Evolutionary conservation across 2,113 vertebrate genomes (phyloP), one percentile per base, ranked within the genome.

Genomic region (Himantopus leucocephalus): DNA sequence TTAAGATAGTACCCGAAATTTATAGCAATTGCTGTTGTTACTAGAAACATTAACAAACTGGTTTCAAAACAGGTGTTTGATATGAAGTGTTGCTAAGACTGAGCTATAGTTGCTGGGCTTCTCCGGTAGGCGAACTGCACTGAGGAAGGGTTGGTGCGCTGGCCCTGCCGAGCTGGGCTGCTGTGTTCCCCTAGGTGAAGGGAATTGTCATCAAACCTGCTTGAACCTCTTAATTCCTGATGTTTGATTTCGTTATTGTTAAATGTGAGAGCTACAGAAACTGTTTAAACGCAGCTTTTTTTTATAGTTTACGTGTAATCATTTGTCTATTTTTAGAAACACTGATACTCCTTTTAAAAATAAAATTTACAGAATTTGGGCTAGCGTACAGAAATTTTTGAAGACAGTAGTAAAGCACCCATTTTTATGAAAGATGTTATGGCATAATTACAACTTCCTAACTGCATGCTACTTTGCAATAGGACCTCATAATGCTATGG

Each of bases 171-270:
- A 6, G 6, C 58, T 3, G 6, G 24, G 43, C n/a, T 77, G 15
- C 35, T n/a, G 10, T 22, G 4, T 48, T 32, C 24, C 24, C 19
- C 10, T 41, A 5, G 18, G 23, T 0, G 0, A 48, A 17, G 3
- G 30, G 12, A 9, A 11, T 35, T 87, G 14, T 53, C n/a, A 35
- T 70, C 35, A 66, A 35, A 16, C 34, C 27, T 90, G 14, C 3
- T 3, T 52, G 20, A 83, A 50, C 43, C 32, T 59, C 66, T 62
- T 78, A 4, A 5, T 76, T 43, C 15, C 59, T 77, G 30, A 14
- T 70, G 12, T 47, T 73, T 73, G 39, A 1, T 72, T 59, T 85
- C 1, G 0, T 58, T 86, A 34, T 53, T 83, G 50, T 66, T 89
- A 30, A 81, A 82, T 2, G 2, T 27, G 16, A 85, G 21, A 34